Base-by-base conservation (phyloP, 2,113 vertebrate species). In the Colinus virginianus region DNA sequence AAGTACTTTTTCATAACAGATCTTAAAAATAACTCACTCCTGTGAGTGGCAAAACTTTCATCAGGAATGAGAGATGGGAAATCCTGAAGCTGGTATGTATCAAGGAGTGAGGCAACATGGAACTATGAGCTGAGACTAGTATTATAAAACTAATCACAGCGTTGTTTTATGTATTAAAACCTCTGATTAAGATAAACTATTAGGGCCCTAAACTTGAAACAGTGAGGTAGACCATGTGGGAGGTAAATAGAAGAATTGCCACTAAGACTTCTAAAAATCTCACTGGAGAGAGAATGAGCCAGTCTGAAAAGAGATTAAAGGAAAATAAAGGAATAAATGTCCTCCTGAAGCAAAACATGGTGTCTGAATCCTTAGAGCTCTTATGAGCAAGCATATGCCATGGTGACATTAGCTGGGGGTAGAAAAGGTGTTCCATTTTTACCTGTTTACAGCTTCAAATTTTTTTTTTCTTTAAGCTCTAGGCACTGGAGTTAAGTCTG, bases 41-140 rank as follows among this genome's bases (percentile, higher is more conserved):
- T 21, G 67, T 0, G 0, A 67, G 14, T 36, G 32, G 18, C 5
- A 80, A 66, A 66, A 38, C 5, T 79, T 78, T 18, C 6, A 32
- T 16, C 13, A 42, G 15, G 20, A 81, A 85, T 64, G 23, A 61
- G 4, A 76, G 23, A 70, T 9, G 26, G 22, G 62, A 92, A 88
- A 70, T 53, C 5, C 12, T 71, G 36, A 79, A 56, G 15, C 11
- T 80, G 25, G 20, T 51, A 23, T 28, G 9, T 70, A n/a, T 16
- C 16, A 62, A 66, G 69, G 25, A 59, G 13, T 25, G 9, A 69
- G 63, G 10, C 36, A 78, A 18, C 0, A 1, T 20, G 49, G 13
- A 64, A 58, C 84, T 61, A 56, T 36, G 4, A 61, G 13, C 13
- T 36, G 23, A 53, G 23, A 18, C 2, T 40, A 56, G 25, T 40